Percentiles rank a stretch among this genome's conserved stretches.
Evolutionary conservation across 2,113 vertebrate species (phyloP).

Genomic region (Myrmecophaga tridactyla): DNA sequence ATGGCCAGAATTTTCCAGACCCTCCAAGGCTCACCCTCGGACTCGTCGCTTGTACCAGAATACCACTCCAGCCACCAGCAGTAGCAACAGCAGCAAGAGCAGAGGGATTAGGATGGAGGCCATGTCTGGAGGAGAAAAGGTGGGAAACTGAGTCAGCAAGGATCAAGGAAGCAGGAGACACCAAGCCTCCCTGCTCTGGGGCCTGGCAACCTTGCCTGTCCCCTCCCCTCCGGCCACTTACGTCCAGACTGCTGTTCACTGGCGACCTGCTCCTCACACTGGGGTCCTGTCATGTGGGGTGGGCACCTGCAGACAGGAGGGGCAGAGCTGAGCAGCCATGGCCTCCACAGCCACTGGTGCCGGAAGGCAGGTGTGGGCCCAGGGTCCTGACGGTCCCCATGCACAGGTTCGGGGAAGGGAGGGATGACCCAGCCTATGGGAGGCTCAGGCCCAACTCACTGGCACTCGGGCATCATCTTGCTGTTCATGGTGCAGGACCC

Average conservation of each 20-base stretch:
- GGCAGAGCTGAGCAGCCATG: slow-evolving; percentile 43
- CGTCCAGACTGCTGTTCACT: slow-evolving; percentile 79
- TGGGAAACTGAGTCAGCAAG: background rate
- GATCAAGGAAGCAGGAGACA: background rate
- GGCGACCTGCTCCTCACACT: slow-evolving; percentile 79
- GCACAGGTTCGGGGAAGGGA: background rate
- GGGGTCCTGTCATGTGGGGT: slow-evolving; percentile 74
- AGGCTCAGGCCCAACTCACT: slow-evolving; percentile 84
- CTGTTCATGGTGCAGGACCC: slow-evolving; percentile 90
- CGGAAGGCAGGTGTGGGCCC: background rate
- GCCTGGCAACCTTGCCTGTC: accelerated
- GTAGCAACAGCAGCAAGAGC: slow-evolving; percentile 88
- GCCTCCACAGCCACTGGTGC: background rate
- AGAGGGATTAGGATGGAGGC: slow-evolving; percentile 91
- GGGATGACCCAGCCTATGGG: accelerated
- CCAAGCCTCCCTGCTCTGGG: accelerated
- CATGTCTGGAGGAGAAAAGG: slow-evolving; percentile 79
- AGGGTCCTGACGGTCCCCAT: background rate
- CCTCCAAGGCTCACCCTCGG: slow-evolving; percentile 89
- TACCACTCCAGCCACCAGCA: slow-evolving; percentile 88
- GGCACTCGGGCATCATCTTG: slow-evolving; percentile 91
- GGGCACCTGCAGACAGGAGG: slow-evolving; percentile 78
- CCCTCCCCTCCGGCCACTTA: slow-evolving; percentile 60
- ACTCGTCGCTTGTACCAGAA: slow-evolving; percentile 96
- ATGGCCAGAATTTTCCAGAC: background rate